Evolutionary conservation across 2,888 invertebrate species (phyloP).

Genomic region (Gnatocerus cornutus): DNA sequence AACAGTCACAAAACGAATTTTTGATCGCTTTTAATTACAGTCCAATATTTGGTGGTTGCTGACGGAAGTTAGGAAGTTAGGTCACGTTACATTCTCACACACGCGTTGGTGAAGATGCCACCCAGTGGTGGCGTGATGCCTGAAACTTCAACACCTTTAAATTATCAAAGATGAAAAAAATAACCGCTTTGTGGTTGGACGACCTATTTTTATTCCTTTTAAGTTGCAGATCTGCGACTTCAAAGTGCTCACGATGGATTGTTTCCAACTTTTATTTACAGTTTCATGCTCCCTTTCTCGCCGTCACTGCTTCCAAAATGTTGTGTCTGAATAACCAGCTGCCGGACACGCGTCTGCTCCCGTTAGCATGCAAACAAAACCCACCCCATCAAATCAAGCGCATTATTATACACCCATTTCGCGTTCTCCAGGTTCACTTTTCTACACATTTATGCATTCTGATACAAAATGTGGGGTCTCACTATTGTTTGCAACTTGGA

Average conservation of each 20-base stretch:
- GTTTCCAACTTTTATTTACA: not conserved
- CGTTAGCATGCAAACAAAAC: constrained; percentile 48
- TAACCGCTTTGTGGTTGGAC: too few relatives aligned
- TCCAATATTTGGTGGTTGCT: constrained; percentile 42
- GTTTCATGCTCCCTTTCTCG: not conserved
- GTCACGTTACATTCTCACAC: constrained; percentile 47
- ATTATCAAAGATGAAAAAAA: too few relatives aligned
- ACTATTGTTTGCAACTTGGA: constrained; percentile 20
- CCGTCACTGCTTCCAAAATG: constrained; percentile 24
- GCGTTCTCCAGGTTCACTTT: constrained; percentile 36
- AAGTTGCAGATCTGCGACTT: too few relatives aligned
- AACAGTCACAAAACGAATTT: constrained; percentile 10
- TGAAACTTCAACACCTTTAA: too few relatives aligned
- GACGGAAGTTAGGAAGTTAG: constrained; percentile 56
- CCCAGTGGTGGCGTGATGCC: constrained; percentile 1
- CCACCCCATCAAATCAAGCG: constrained; percentile 46
- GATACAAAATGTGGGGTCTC: constrained; percentile 23
- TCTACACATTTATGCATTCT: constrained; percentile 29
- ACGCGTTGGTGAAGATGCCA: constrained; percentile 27
- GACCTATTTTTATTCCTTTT: too few relatives aligned
- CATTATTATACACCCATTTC: constrained; percentile 46
- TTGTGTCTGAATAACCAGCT: constrained; percentile 56
- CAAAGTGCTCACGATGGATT: too few relatives aligned
- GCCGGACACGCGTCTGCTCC: constrained; percentile 58
- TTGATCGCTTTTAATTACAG: constrained; percentile 23